Conservation (phyloP, 2,113 vertebrate genomes). For the Vulpes vulpes region DNA sequence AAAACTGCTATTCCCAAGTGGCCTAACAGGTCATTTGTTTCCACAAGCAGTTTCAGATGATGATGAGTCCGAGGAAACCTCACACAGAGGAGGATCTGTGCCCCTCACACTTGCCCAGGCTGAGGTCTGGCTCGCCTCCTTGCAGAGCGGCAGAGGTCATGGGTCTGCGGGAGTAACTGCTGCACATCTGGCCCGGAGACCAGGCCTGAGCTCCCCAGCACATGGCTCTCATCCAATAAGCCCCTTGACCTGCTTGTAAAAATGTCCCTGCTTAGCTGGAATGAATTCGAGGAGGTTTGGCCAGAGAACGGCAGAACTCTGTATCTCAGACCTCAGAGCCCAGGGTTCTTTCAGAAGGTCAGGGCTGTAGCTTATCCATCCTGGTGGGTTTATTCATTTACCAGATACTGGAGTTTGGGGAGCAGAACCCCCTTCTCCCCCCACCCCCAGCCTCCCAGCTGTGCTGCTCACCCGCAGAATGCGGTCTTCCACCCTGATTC, state of each 20-base stretch:
- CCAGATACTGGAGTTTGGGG: too few species aligned
- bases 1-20: neutral
- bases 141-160: fast-evolving
- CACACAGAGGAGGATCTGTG: fast-evolving
- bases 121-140: neutral
- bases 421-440: too few species aligned
- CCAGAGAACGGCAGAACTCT: fast-evolving
- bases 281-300: neutral
- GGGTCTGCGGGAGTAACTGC: neutral
- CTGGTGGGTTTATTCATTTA: neutral
- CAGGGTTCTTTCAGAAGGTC: too few species aligned
- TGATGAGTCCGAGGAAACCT: neutral
- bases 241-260: neutral
- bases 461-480: neutral
- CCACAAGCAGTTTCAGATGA: neutral
- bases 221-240: fast-evolving
- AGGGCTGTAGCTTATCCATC: neutral
- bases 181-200: neutral
- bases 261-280: neutral
- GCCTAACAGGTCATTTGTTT: neutral
- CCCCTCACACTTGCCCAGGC: fast-evolving
- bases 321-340: neutral
- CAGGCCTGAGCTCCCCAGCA: neutral
- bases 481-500: fast-evolving
- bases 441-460: neutral